Base-by-base conservation (phyloP, 1,140 invertebrate species). In the Amyelois transitella region DNA sequence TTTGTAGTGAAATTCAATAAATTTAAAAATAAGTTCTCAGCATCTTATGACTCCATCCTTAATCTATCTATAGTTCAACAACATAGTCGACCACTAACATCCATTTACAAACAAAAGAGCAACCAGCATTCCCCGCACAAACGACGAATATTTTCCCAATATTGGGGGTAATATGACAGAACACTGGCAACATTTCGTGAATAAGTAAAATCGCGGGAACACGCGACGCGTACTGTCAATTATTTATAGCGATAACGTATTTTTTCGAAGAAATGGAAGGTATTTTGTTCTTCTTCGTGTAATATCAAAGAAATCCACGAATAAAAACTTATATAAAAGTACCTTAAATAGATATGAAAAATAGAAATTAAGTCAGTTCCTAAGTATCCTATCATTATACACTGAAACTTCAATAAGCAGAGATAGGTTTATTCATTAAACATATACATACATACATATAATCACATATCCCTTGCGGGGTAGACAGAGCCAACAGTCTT, bases 111-210 rank as follows among this genome's bases (percentile, higher is more conserved):
- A 58, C 43, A 43, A 47, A 52, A 47, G 24, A 18, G n/a, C 20
- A 4, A 51, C 28, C 61, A 52, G 21, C 51, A 82, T 83, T 81
- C 81, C 58, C 67, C 67, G 77, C 77, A 72, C 79, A 76, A 58
- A 60, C 63, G 44, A 53, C 66, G 75, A 75, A 82, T 84, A 84
- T 83, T 81, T 86, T 69, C 68, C 75, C 75, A 77, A 83, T 83
- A 83, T 73, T 68, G 68, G 68, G 81, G 77, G 74, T 83, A 86
- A 86, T 84, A 81, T 78, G 83, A 81, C 81, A 81, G 72, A 80
- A 80, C 74, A 80, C 72, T 76, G 68, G 76, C 67, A 79, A 80
- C 75, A 81, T 61, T 51, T 60, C 48, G 50, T 86, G 83, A 86
- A 86, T 86, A 81, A 70, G 83, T 84, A 78, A 65, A 72, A 64